Evolutionary conservation across 2,113 vertebrate species (phyloP).

Genomic region (Cavia porcellus): DNA sequence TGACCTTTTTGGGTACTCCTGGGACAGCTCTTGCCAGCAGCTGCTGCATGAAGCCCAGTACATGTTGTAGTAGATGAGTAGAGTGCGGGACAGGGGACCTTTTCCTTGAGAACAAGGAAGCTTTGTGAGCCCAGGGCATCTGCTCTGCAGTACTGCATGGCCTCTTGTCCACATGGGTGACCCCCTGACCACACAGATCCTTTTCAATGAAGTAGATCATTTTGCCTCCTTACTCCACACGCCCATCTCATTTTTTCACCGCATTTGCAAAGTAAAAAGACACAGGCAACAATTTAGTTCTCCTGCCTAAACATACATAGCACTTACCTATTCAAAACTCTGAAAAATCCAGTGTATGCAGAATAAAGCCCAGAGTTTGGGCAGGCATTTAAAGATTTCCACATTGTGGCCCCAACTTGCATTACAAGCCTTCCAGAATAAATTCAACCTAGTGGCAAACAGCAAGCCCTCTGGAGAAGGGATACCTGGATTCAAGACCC

Average conservation of each 20-base stretch:
- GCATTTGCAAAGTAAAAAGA: constrained; percentile 13
- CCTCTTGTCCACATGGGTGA: background rate
- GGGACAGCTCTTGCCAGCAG: background rate
- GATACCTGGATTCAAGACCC: background rate
- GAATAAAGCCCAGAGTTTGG: background rate
- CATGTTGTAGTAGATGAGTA: background rate
- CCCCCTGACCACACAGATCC: background rate
- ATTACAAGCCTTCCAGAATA: constrained; percentile 24
- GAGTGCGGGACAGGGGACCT: background rate
- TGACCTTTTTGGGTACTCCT: background rate
- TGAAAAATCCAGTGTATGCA: background rate
- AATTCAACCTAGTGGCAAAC: constrained; percentile 6
- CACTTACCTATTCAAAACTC: background rate
- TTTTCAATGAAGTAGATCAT: background rate
- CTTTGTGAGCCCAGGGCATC: background rate
- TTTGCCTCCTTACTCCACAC: background rate
- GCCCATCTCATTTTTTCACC: background rate
- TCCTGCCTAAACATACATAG: constrained; percentile 2
- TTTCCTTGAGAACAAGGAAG: constrained; percentile 49
- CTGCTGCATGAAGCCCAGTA: background rate
- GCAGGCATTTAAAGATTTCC: background rate
- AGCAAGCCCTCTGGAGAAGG: background rate
- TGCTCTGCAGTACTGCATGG: background rate
- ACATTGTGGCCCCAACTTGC: background rate
- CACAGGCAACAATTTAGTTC: constrained; percentile 7